Evolutionary conservation across 2,797 vertebrate genomes (phyloP), one percentile per base, ranked within the genome.

Genomic region (Urosaurus nigricauda): DNA sequence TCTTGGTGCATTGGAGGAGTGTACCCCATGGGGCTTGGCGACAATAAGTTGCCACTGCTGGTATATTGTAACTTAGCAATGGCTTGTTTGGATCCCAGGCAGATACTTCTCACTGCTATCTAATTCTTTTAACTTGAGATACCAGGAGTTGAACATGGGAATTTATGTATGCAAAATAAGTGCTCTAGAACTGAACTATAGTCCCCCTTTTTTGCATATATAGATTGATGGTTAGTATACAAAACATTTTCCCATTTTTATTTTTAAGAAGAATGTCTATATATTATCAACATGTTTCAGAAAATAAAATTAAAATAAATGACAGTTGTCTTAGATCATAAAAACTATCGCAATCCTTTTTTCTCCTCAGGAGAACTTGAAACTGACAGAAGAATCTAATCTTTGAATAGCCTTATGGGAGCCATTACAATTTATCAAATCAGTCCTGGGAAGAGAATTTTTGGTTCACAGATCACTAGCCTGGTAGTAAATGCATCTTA

Each of bases 391-490:
- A 87, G 0, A 0, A 84, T 43, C 5, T 79, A 43, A 89, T 83
- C 60, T 43, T 88, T 65, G 86, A 56, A 19, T 13, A 87, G 40
- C 0, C 26, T 77, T 51, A 19, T 89, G 71, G 35, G 16, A 93
- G 37, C 7, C 71, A 40, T 37, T 89, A 87, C 35, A 91, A 87
- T 78, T 91, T 78, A 91, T 83, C 82, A 89, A 40, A 92, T 75
- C 73, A 88, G 71, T 12, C 35, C 79, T 79, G 16, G 13, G 79
- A 79, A 19, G 24, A 91, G 77, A 89, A 2, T 29, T 90, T 89
- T 88, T 78, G 85, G 19, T 86, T 92, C 88, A 89, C 40, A 91
- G 37, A 91, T 86, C 65, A 88, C 58, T 83, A 85, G 17, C 51
- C 81, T 91, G 86, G 91, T 84, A 0, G 0, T 85, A 84, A 87